A percentile compares a stretch with the other conserved stretches of the same genome.
phyloP scores from a whole-genome alignment of 2,888 invertebrate species.

The Dynastes hyllus region DNA sequence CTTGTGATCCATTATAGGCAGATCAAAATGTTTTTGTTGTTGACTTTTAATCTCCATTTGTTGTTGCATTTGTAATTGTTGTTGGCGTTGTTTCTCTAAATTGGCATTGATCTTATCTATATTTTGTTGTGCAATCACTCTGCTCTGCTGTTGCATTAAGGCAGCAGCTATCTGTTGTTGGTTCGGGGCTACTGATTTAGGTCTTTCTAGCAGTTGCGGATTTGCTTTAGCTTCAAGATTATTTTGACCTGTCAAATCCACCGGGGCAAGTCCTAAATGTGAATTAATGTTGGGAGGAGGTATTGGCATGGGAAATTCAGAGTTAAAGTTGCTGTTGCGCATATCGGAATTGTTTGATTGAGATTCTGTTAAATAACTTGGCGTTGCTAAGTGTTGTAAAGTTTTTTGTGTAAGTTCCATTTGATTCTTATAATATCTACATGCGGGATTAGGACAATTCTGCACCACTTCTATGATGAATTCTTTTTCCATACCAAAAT shows the following conservation, averaged over 20 bases:
- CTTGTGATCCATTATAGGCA: slow-evolving; percentile 76
- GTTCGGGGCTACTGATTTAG: slow-evolving; percentile 68
- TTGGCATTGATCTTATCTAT: slow-evolving; percentile 76
- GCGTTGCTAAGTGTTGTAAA: slow-evolving; percentile 78
- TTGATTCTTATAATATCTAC: slow-evolving; percentile 90
- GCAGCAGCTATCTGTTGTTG: slow-evolving; percentile 71
- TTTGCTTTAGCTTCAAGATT: slow-evolving; percentile 64
- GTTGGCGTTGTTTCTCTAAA: slow-evolving; percentile 75
- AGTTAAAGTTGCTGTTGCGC: slow-evolving; percentile 65
- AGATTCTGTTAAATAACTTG: slow-evolving; percentile 68
- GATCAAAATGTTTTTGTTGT: slow-evolving; percentile 68
- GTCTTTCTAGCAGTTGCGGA: slow-evolving; percentile 65
- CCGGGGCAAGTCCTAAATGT: slow-evolving; percentile 65
- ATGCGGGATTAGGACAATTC: slow-evolving; percentile 91
- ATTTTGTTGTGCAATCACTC: slow-evolving; percentile 75
- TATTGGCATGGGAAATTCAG: slow-evolving; percentile 63
- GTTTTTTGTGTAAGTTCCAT: slow-evolving; percentile 83
- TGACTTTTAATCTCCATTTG: slow-evolving; percentile 65
- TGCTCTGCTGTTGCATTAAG: slow-evolving; percentile 76
- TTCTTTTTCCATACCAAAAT: slow-evolving; percentile 92
- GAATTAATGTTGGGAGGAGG: slow-evolving; percentile 66
- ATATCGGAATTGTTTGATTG: slow-evolving; percentile 65
- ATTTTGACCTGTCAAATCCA: slow-evolving; percentile 68
- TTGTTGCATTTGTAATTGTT: slow-evolving; percentile 70
- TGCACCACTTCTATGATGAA: slow-evolving; percentile 92